A percentile compares a stretch with the other conserved stretches of the same genome.
phyloP scores from a whole-genome alignment of 2,888 invertebrate genomes.

The Drosophila niveifrons region DNA sequence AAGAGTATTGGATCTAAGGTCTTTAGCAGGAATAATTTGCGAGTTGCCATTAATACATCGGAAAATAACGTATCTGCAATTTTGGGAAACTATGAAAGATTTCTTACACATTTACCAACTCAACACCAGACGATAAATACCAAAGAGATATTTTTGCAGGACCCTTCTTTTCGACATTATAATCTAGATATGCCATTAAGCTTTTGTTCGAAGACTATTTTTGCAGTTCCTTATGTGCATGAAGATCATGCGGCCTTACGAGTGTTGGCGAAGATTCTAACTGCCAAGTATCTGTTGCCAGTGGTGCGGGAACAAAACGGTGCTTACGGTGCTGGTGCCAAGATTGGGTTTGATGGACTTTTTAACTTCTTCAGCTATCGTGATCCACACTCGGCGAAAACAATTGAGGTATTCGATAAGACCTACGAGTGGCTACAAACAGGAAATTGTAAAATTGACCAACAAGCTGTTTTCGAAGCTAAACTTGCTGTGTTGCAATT shows the following conservation, averaged over 20 bases:
- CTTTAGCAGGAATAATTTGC: constrained; percentile 89
- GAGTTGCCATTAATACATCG: constrained; percentile 89
- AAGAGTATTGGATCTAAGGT: constrained; percentile 88
- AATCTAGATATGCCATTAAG: constrained; percentile 94
- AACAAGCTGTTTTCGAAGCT: constrained; percentile 93
- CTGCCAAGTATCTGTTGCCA: constrained; percentile 93
- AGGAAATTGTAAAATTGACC: constrained; percentile 88
- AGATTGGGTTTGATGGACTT: constrained; percentile 89
- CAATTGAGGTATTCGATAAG: constrained; percentile 92
- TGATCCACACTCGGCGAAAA: constrained; percentile 93
- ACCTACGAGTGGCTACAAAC: constrained; percentile 90
- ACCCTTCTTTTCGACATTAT: constrained; percentile 89
- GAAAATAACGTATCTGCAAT: constrained; percentile 82
- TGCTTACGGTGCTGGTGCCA: constrained; percentile 96
- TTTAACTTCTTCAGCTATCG: constrained; percentile 95
- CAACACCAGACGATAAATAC: constrained; percentile 17
- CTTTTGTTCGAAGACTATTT: constrained; percentile 92
- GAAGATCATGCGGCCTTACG: constrained; percentile 91
- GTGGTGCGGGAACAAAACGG: constrained; percentile 96
- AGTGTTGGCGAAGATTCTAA: constrained; percentile 91
- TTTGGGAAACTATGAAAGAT: constrained; percentile 82
- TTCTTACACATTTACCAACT: constrained; percentile 79
- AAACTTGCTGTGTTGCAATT: constrained; percentile 95
- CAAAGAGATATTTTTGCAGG: constrained; percentile 85
- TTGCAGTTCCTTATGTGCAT: constrained; percentile 92